Evolutionary conservation across 2,797 vertebrate genomes (phyloP), one percentile per base, ranked within the genome.

Genomic region (Platyrinchus mystaceus): DNA sequence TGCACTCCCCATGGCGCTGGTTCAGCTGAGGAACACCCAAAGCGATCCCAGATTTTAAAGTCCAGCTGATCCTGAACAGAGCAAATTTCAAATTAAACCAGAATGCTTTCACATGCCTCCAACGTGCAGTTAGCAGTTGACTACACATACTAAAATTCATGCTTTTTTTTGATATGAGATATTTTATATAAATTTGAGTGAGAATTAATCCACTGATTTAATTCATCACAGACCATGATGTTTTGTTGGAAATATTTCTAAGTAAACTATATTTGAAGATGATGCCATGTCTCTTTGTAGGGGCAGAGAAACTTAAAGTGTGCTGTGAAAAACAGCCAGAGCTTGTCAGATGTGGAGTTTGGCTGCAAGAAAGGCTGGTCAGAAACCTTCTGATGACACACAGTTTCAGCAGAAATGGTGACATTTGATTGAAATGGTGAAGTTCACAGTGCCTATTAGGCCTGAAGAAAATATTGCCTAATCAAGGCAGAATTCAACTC

Each of bases 11-110:
- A 3, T 67, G 73, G 70, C 87, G 89, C 37, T 2, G 11, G 30
- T 91, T 96, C 85, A 91, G 80, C 64, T 78, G 93, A 96, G 73
- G 90, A 96, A 96, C 82, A 96, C 82, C 95, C 94, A 93, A 94
- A 90, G 89, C 92, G 89, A 86, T 90, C 92, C 85, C 93, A 96
- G 95, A 96, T 94, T 97, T 95, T 89, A 83, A 92, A 92, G 58
- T 68, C 86, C 3, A 34, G 79, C 49, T 95, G 89, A 91, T 86
- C 46, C 71, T 94, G 67, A 90, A 84, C 88, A 91, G 74, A 91
- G n/a, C 34, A 96, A 94, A 93, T 94, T 91, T 91, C 93, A 83
- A 62, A 85, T 86, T 89, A 92, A 94, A 89, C 11, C 60, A 86
- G 89, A 94, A 80, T 70, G 59, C 50, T 94, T 88, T 90, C 82